Percentiles rank a stretch among this genome's conserved stretches.
Evolutionary conservation across 2,797 vertebrate species (phyloP).

Genomic region (Arctocebus calabarensis): DNA sequence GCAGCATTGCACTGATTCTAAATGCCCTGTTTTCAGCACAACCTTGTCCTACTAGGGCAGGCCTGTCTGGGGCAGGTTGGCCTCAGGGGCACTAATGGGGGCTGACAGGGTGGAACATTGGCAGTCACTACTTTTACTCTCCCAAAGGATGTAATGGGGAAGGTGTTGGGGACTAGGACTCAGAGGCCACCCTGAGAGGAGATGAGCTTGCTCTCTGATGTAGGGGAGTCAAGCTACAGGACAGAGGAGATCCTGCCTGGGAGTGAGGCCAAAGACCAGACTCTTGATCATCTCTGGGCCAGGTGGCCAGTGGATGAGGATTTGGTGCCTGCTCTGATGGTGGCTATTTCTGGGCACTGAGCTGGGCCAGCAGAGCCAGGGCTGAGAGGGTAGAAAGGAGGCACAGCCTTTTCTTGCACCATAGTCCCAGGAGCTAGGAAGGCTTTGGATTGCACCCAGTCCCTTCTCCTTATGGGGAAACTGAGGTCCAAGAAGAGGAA

Average conservation of each 20-base stretch:
- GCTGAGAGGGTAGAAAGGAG: background rate
- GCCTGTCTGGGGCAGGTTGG: background rate
- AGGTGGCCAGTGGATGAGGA: background rate
- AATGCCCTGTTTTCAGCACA: background rate
- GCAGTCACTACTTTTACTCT: background rate
- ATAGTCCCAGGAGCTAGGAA: background rate
- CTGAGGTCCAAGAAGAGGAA: background rate
- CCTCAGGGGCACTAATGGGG: no score
- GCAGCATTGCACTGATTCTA: background rate
- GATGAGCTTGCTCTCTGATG: background rate
- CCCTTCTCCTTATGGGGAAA: background rate
- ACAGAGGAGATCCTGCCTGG: background rate
- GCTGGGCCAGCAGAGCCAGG: background rate
- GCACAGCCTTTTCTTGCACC: background rate
- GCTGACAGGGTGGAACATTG: no score
- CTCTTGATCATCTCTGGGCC: background rate
- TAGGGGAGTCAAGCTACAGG: background rate
- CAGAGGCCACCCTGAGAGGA: background rate
- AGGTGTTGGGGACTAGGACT: background rate
- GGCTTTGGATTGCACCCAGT: background rate
- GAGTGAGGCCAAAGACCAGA: background rate
- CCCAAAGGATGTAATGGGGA: accelerated
- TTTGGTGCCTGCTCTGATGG: no score
- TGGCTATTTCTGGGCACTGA: background rate
- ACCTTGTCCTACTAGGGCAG: no score